A percentile compares a stretch with the other conserved stretches of the same genome.
phyloP scores from a whole-genome alignment of 2,888 invertebrate species.

The Leptopilina myrica region DNA sequence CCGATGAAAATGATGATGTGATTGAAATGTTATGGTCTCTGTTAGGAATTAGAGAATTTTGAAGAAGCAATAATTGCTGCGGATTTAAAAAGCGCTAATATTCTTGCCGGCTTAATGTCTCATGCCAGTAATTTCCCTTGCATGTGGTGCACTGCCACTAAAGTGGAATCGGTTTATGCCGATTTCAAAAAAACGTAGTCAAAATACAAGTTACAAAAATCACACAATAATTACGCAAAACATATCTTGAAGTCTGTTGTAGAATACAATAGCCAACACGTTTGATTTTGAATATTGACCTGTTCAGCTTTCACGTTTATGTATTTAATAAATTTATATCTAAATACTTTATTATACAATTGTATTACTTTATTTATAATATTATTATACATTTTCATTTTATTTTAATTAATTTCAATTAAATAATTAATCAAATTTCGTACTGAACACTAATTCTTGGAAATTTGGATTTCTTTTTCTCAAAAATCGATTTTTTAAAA shows the following conservation, averaged over 20 bases:
- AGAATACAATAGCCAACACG: conserved; percentile 20
- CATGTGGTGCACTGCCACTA: conserved; percentile 40
- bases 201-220: conserved; percentile 28
- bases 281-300: not conserved
- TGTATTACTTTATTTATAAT: not conserved
- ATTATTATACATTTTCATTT: not conserved
- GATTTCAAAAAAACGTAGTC: conserved; percentile 41
- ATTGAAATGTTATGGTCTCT: conserved; percentile 34
- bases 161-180: conserved; percentile 40
- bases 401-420: too few relatives aligned
- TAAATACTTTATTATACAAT: not conserved
- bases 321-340: not conserved
- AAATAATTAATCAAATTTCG: too few relatives aligned
- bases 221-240: conserved; percentile 2
- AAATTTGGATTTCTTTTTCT: not conserved
- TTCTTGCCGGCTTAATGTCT: conserved; percentile 42
- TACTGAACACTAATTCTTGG: too few relatives aligned
- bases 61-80: conserved; percentile 23
- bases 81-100: conserved; percentile 43
- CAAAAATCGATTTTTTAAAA: not conserved
- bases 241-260: not conserved
- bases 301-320: not conserved
- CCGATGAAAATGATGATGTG: conserved; percentile 45
- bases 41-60: conserved; percentile 33
- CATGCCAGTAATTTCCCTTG: conserved; percentile 41